Evolutionary conservation across 2,113 vertebrate species (phyloP).

Genomic region (Microcebus griseorufus): DNA sequence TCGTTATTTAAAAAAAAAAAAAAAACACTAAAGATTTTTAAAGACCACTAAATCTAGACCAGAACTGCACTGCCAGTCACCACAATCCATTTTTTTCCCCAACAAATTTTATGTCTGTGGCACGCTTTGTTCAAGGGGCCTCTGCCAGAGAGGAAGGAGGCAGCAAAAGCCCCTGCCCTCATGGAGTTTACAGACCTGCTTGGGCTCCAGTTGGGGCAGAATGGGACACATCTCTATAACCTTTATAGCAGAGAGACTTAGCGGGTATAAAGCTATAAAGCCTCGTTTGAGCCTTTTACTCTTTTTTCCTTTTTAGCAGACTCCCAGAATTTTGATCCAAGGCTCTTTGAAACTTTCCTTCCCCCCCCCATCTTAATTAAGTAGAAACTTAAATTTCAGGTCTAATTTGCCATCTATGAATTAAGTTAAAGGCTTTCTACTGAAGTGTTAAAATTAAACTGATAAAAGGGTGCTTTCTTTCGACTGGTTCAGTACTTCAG

Average conservation of each 20-base stretch:
- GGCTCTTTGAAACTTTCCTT: neutral
- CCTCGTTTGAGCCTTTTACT: neutral
- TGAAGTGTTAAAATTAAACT: slow-evolving; percentile 10
- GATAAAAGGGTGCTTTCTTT: neutral
- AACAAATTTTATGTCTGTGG: neutral
- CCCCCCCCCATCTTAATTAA: neutral
- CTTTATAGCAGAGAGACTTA: neutral
- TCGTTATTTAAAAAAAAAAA: neutral
- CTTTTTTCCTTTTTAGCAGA: neutral
- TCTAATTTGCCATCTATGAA: neutral
- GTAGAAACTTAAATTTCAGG: neutral
- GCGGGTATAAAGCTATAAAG: neutral
- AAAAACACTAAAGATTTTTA: neutral
- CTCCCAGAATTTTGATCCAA: slow-evolving; percentile 22
- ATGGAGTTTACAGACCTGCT: neutral
- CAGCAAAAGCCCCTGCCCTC: neutral
- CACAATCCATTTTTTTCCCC: accelerated
- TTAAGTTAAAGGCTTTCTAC: neutral
- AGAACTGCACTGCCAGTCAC: neutral
- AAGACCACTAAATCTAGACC: neutral
- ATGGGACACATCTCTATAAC: neutral
- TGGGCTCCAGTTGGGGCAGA: neutral
- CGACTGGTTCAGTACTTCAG: neutral
- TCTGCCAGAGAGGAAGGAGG: neutral
- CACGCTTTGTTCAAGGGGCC: neutral